These are phyloP conservation scores for Spheniscus humboldti DNA, from an alignment of 2,797 vertebrate genomes.

Conservation along the genomic window DNA sequence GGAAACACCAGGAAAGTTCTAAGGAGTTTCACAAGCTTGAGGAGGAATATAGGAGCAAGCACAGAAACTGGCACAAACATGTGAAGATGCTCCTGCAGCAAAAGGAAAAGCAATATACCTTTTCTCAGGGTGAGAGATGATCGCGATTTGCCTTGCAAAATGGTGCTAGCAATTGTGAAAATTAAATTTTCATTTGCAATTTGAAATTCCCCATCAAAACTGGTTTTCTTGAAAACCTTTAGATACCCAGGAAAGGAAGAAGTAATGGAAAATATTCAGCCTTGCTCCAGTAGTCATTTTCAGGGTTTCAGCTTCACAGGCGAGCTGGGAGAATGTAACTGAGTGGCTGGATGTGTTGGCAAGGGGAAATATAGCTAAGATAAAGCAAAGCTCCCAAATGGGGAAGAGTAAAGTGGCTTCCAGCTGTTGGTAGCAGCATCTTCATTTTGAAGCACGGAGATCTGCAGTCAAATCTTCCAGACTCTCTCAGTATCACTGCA, in stretches of 20 bases:
- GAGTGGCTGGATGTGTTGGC: not conserved
- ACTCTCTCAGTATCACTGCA: not conserved
- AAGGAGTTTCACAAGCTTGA: not conserved
- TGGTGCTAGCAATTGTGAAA: not conserved
- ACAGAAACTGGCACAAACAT: rapidly evolving
- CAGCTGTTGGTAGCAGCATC: not conserved
- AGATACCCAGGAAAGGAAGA: not conserved
- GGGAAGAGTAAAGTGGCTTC: not conserved
- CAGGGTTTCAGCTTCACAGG: not conserved
- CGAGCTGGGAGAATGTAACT: not conserved
- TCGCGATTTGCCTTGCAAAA: not conserved
- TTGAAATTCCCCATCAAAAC: not conserved
- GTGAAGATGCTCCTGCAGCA: not conserved
- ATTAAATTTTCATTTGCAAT: not conserved
- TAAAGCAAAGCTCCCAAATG: not conserved
- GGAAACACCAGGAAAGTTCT: not conserved
- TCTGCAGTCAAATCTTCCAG: not conserved
- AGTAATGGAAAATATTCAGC: not conserved
- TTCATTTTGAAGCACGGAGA: not conserved
- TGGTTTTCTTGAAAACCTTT: not conserved
- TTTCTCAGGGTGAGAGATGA: not conserved
- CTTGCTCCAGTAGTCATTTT: not conserved
- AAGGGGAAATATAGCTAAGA: not conserved
- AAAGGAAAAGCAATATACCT: not conserved
- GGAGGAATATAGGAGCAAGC: not conserved